Evolutionary conservation across 2,797 vertebrate species (phyloP), one percentile per base, ranked within the genome.

Genomic region (Sebastes diploproa): DNA sequence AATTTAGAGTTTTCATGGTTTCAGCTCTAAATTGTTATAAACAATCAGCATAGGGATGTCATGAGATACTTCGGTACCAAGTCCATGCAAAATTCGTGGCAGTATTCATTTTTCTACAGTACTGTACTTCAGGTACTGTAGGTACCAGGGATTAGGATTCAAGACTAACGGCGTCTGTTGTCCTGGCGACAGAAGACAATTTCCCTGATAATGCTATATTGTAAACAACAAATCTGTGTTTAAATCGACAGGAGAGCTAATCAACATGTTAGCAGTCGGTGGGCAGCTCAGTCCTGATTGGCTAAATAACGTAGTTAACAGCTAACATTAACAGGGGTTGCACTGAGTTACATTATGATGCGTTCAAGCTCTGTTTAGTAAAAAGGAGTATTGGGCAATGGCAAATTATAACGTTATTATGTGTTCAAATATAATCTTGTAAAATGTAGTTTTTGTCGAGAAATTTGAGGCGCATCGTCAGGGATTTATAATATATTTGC

Each of bases 201-300:
- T 6, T 20, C 59, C 29, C 9, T 7, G 20, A 36, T 2, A 34
- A 34, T 34, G 30, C 59, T 11, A n/a, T n/a, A 32, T n/a, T 54
- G 20, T 54, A 2, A 54, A n/a, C 50, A 54, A 54, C 50, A 42
- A 54, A 50, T 50, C 42, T 0, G 18, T 20, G 42, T 50, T 50
- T 7, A 50, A 50, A 50, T 18, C 42, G 42, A 7, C 42, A 50
- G 42, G 16, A 50, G 42, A 50, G 42, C 42, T 50, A 50, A 50
- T 50, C 0, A 50, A 20, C 42, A 20, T 50, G 42, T 50, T 50
- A 50, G 42, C 16, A 50, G 0, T 0, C 14, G 38, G 14, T 16
- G 38, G 14, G 42, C 50, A 54, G 50, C 50, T 5, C 9, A 22
- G 50, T 54, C 50, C 8, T 10, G 20, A n/a, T 11, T 20, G 42